These are phyloP conservation scores for Cheilosia vernalis DNA, from an alignment of 2,888 invertebrate genomes.

Conservation along the genomic window DNA sequence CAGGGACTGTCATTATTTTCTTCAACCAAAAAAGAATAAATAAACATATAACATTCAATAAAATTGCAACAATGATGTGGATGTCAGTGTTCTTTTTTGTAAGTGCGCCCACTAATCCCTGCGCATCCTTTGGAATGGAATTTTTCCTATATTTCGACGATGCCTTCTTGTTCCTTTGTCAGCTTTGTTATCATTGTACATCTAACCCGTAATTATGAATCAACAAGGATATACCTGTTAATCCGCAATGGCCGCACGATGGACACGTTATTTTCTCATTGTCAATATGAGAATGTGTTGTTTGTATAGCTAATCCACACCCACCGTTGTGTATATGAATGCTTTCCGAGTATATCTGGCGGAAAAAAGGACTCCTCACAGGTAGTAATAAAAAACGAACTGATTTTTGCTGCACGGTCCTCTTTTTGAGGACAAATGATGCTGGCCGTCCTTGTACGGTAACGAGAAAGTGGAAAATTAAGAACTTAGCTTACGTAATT, in stretches of 20 bases:
- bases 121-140: conserved; percentile 45
- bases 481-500: neutral
- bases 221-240: conserved; percentile 63
- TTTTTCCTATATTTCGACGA: neutral
- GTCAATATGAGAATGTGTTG: neutral
- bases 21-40: conserved; percentile 7
- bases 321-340: conserved; percentile 4
- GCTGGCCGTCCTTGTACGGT: neutral
- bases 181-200: conserved; percentile 47
- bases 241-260: conserved; percentile 39
- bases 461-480: neutral
- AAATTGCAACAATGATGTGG: conserved; percentile 37
- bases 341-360: neutral
- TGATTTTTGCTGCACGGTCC: neutral
- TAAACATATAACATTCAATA: conserved; percentile 28
- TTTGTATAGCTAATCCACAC: conserved; percentile 17
- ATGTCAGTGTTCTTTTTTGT: conserved; percentile 29
- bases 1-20: neutral
- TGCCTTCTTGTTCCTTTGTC: neutral
- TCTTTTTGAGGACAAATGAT: neutral
- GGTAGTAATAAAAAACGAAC: conserved; percentile 9
- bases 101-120: conserved; percentile 69
- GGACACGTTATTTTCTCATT: conserved; percentile 38
- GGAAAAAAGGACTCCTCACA: neutral
- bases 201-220: conserved; percentile 66